A percentile compares a stretch with the other conserved stretches of the same genome.
These are phyloP conservation scores for Drosophila lowei DNA, from an alignment of 1,140 invertebrate species.

Conservation along the genomic window DNA sequence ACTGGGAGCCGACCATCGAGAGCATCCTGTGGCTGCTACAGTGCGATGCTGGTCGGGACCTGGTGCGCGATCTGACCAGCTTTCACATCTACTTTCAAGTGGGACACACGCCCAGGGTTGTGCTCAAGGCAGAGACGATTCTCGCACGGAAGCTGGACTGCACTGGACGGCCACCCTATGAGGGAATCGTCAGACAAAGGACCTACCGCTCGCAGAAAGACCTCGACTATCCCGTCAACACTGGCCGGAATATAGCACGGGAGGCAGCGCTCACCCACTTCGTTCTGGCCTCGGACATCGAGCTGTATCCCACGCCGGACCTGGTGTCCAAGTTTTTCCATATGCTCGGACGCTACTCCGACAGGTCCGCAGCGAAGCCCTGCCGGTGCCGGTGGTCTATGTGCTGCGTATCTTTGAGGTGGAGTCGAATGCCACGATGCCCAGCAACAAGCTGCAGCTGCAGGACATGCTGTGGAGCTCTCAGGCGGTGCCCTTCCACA, in stretches of 20 bases:
- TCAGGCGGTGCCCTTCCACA: constrained; percentile 93
- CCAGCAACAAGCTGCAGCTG: constrained; percentile 88
- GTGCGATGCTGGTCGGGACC: constrained; percentile 85
- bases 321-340: constrained; percentile 89
- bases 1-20: constrained; percentile 86
- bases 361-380: neutral
- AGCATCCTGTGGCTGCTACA: constrained; percentile 87
- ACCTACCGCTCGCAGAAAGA: constrained; percentile 90
- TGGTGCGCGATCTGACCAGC: constrained; percentile 89
- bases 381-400: constrained; percentile 85
- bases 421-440: constrained; percentile 83
- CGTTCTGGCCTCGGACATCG: constrained; percentile 93
- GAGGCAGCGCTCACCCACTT: constrained; percentile 91
- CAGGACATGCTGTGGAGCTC: constrained; percentile 88
- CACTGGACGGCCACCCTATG: constrained; percentile 86
- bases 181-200: constrained; percentile 80
- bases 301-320: constrained; percentile 92
- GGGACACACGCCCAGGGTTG: constrained; percentile 89
- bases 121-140: constrained; percentile 85
- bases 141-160: constrained; percentile 87
- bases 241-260: constrained; percentile 92
- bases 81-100: constrained; percentile 93
- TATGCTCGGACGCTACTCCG: constrained; percentile 86
- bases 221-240: constrained; percentile 93
- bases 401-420: constrained; percentile 72